A percentile compares a stretch with the other conserved stretches of the same genome.
Evolutionary conservation across 2,113 vertebrate genomes (phyloP).

Genomic region (Spizaetus ornatus): DNA sequence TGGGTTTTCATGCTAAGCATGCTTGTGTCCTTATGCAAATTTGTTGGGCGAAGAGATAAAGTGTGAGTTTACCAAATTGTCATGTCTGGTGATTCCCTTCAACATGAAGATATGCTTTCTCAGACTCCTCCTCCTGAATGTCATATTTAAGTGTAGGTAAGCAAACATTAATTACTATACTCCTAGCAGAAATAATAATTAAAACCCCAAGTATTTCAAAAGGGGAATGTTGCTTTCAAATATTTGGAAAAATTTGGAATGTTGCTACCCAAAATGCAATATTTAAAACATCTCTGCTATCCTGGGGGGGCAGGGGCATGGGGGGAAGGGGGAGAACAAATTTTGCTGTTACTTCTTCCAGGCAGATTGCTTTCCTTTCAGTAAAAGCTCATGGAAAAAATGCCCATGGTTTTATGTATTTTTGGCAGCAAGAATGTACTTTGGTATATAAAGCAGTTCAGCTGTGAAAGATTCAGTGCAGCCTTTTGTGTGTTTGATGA

Average conservation of each 20-base stretch:
- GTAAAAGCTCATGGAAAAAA: neutral
- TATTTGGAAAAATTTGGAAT: neutral
- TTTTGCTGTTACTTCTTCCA: neutral
- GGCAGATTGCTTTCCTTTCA: neutral
- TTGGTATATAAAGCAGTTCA: constrained; percentile 5
- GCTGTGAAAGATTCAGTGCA: neutral
- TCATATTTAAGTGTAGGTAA: neutral
- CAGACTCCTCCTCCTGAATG: neutral
- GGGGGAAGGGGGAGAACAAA: neutral
- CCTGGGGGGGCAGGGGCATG: fast-evolving
- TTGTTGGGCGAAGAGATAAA: neutral
- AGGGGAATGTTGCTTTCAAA: neutral
- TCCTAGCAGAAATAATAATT: constrained; percentile 5
- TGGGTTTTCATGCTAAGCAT: neutral
- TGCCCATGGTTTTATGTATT: neutral
- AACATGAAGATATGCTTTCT: neutral
- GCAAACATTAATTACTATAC: neutral
- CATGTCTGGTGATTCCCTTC: neutral
- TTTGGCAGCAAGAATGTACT: neutral
- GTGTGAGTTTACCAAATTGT: neutral
- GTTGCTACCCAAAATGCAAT: neutral
- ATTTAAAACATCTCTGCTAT: constrained; percentile 11
- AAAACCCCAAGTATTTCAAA: neutral
- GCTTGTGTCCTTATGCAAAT: neutral
- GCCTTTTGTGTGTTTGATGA: neutral